Evolutionary conservation across 2,797 vertebrate genomes (phyloP), one percentile per base, ranked within the genome.

Genomic region (Ciconia nigra): DNA sequence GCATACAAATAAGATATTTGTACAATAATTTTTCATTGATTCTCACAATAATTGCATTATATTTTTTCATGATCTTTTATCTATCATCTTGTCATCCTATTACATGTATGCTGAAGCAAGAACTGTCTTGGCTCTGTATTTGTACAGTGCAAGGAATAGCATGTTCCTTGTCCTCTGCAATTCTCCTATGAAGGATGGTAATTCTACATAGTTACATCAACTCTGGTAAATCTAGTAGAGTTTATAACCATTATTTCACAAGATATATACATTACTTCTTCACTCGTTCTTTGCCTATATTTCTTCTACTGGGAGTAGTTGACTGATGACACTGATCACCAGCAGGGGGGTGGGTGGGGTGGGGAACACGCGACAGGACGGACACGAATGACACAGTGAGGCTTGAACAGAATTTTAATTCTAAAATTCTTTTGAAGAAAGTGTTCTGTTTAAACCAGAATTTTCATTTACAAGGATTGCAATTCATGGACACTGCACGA

Each of bases 381-480:
- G 39, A 37, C 41, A 55, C 0, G 0, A 74, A 39, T 0, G 3
- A 46, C 21, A 85, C 1, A 1, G 31, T 39, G 24, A 1, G 3
- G n/a, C 35, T 55, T 44, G 7, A 84, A 51, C 13, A 71, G 63
- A 89, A 46, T 3, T 8, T 26, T 11, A 82, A 63, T 74, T 87
- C 33, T 28, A 47, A 47, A 81, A 62, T 44, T 71, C 15, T 55
- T 89, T 41, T 28, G 13, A 89, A 77, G 0, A 1, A 86, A 65
- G 13, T 20, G 4, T 41, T 90, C 42, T 1, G 1, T 54, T 74
- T 67, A 83, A 77, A 83, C 11, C 7, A 52, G 20, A 71, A 61
- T 78, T 83, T 81, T 67, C 8, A 78, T 42, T 82, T 63, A 58
- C 7, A 57, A 61, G 19, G 29, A 49, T 7, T 83, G 15, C 19